phyloP scores from a whole-genome alignment of 2,113 vertebrate genomes.

The rat (Rattus norvegicus) region GRCr8 NC_086038.1:138501-139000 shows the following conservation, averaged over 20 bases:
- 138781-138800: background rate
- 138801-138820: background rate
- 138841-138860: background rate
- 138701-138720: background rate
- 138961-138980: background rate
- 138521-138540: background rate
- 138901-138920: background rate
- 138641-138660: conserved; percentile 22
- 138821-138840: background rate
- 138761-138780: background rate
- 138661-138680: background rate
- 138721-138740: background rate
- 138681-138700: background rate
- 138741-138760: background rate
- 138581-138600: background rate
- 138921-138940: background rate
- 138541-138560: background rate
- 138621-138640: background rate
- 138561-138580: background rate
- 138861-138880: background rate
- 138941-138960: background rate
- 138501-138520: background rate
- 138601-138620: background rate
- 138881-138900: background rate
- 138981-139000: background rate